Conservation (phyloP, 2,888 invertebrate genomes). For the Sphaerophoria rueppellii region DNA sequence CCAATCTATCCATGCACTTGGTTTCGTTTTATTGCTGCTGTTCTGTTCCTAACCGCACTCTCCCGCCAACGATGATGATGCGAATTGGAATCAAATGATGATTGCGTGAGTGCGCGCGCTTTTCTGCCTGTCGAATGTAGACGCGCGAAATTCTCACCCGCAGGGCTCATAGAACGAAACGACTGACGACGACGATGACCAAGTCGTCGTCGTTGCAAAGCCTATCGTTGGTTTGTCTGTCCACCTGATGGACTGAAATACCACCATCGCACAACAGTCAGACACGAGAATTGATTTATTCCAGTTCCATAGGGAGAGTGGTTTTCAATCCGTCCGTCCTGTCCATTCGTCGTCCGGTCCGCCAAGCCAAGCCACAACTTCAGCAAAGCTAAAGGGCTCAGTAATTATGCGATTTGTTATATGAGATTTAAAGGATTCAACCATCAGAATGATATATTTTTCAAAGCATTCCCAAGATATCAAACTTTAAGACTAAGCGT, state of each 20-base stretch:
- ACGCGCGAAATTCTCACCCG: slow-evolving; percentile 71
- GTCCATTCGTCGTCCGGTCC: slow-evolving; percentile 19
- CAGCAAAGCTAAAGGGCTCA: slow-evolving; percentile 47
- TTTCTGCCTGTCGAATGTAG: slow-evolving; percentile 69
- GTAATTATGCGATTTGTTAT: slow-evolving; percentile 74
- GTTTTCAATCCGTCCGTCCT: slow-evolving; percentile 48
- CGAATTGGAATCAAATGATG: slow-evolving; percentile 68
- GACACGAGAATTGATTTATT: slow-evolving; percentile 69
- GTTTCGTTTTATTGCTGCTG: background rate
- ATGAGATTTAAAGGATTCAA: slow-evolving; percentile 69
- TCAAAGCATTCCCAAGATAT: slow-evolving; percentile 35
- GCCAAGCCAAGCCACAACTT: background rate
- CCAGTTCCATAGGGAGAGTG: slow-evolving; percentile 57
- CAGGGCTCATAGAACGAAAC: slow-evolving; percentile 63
- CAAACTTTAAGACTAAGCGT: background rate
- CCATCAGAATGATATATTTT: slow-evolving; percentile 47
- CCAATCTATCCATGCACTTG: slow-evolving; percentile 61
- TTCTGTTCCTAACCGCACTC: background rate
- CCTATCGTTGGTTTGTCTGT: slow-evolving; percentile 16
- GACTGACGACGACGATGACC: slow-evolving; percentile 67
- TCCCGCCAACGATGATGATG: background rate
- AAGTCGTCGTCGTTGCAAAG: background rate
- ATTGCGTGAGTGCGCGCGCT: slow-evolving; percentile 73
- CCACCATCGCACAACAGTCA: slow-evolving; percentile 70
- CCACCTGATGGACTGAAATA: slow-evolving; percentile 69